Percentiles rank a stretch among this genome's conserved stretches.
Evolutionary conservation across 2,113 vertebrate genomes (phyloP).

Genomic region (Dasyurus viverrinus): DNA sequence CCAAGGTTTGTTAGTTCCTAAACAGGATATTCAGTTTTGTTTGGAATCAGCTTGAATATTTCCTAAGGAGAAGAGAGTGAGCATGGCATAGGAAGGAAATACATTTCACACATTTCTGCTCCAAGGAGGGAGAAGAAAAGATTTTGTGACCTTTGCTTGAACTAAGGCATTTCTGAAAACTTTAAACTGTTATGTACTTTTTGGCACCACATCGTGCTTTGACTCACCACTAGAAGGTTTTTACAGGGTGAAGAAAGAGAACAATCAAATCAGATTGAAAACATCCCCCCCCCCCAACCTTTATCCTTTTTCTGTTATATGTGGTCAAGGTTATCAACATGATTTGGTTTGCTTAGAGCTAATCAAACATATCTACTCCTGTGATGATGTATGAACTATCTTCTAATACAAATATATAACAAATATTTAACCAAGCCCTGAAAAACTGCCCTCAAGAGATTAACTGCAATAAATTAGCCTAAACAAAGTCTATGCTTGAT

Average conservation of each 20-base stretch:
- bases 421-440: slow-evolving; percentile 37
- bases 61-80: slow-evolving; percentile 64
- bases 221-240: slow-evolving; percentile 70
- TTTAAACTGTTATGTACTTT: slow-evolving; percentile 73
- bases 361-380: slow-evolving; percentile 28
- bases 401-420: slow-evolving; percentile 19
- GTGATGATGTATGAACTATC: slow-evolving; percentile 42
- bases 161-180: slow-evolving; percentile 71
- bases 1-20: slow-evolving; percentile 61
- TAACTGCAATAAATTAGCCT: slow-evolving; percentile 61
- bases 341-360: slow-evolving; percentile 3
- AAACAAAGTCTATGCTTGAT: slow-evolving; percentile 60
- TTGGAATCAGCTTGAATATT: slow-evolving; percentile 58
- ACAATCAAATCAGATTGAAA: slow-evolving; percentile 70
- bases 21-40: slow-evolving; percentile 74
- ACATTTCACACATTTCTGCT: slow-evolving; percentile 75
- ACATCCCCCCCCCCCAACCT: slow-evolving; percentile 55
- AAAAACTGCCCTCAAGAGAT: slow-evolving; percentile 44
- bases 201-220: slow-evolving; percentile 71
- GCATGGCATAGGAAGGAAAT: slow-evolving; percentile 74
- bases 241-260: slow-evolving; percentile 71
- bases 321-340: slow-evolving; percentile 57
- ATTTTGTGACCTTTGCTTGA: slow-evolving; percentile 70
- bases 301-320: slow-evolving; percentile 64
- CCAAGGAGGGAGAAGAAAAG: slow-evolving; percentile 64